A percentile compares a stretch with the other conserved stretches of the same genome.
Conservation (phyloP, 2,797 vertebrate species). For the Lepus townsendii region DNA sequence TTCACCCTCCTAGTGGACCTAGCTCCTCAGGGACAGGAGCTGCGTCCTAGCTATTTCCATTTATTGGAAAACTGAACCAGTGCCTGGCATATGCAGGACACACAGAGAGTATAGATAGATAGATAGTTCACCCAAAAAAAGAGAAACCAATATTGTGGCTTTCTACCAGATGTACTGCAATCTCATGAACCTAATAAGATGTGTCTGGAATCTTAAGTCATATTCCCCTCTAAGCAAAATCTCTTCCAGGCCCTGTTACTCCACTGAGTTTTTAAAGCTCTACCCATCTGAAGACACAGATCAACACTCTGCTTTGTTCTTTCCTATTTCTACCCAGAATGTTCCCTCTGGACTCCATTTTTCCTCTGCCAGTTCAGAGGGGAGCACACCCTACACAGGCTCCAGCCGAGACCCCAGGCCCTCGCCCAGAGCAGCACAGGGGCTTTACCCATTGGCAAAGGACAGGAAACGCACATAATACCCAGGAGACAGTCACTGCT, state of each 20-base stretch:
- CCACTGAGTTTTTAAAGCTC: neutral
- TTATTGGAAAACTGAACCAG: constrained; percentile 12
- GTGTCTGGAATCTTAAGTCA: neutral
- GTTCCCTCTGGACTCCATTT: neutral
- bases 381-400: neutral
- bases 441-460: neutral
- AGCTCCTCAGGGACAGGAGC: neutral
- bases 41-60: constrained; percentile 14
- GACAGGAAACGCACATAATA: neutral
- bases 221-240: neutral
- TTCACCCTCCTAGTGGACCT: neutral
- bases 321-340: neutral
- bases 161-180: neutral
- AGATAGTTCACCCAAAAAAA: neutral
- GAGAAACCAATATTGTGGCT: neutral
- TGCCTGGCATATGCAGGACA: neutral
- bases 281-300: neutral
- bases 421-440: neutral
- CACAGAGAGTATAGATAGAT: neutral
- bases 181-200: neutral
- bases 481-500: neutral
- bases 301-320: neutral
- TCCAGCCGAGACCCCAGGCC: neutral
- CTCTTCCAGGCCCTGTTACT: neutral
- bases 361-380: neutral